Percentiles rank a stretch among this genome's conserved stretches.
Evolutionary conservation across 1,140 invertebrate species (phyloP).

Genomic region (Drosophila mojavensis): DNA sequence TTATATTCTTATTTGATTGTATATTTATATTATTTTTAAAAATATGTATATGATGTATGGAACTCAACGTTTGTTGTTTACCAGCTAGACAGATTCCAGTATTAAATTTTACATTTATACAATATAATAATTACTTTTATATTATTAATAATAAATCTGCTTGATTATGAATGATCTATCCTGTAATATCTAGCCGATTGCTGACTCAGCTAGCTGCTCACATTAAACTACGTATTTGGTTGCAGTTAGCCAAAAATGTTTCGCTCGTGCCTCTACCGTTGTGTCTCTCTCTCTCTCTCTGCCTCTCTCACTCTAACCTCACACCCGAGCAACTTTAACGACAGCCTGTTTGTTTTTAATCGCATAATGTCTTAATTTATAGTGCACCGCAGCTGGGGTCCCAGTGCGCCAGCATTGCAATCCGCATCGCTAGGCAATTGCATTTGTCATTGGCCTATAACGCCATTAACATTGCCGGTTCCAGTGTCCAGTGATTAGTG

Average conservation of each 20-base stretch:
- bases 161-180: constrained; percentile 20
- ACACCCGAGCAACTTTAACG: constrained; percentile 60
- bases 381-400: constrained; percentile 60
- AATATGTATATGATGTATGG: too few species aligned
- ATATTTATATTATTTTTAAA: too few species aligned
- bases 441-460: constrained; percentile 81
- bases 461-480: constrained; percentile 71
- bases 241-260: constrained; percentile 39
- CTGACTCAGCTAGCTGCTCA: constrained; percentile 2
- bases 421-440: constrained; percentile 64
- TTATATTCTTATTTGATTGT: too few species aligned
- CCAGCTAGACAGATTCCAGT: too few species aligned
- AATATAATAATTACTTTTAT: too few species aligned
- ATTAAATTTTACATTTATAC: too few species aligned
- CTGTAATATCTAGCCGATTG: background rate
- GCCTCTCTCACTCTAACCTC: constrained; percentile 15
- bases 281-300: constrained; percentile 4
- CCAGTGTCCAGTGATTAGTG: background rate
- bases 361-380: constrained; percentile 84
- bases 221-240: background rate
- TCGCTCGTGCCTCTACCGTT: background rate
- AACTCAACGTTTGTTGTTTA: too few species aligned
- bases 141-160: too few species aligned
- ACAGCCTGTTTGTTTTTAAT: constrained; percentile 83
- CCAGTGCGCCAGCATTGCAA: constrained; percentile 30